phyloP scores from a whole-genome alignment of 2,888 invertebrate species.

The Brassicogethes aeneus region DNA sequence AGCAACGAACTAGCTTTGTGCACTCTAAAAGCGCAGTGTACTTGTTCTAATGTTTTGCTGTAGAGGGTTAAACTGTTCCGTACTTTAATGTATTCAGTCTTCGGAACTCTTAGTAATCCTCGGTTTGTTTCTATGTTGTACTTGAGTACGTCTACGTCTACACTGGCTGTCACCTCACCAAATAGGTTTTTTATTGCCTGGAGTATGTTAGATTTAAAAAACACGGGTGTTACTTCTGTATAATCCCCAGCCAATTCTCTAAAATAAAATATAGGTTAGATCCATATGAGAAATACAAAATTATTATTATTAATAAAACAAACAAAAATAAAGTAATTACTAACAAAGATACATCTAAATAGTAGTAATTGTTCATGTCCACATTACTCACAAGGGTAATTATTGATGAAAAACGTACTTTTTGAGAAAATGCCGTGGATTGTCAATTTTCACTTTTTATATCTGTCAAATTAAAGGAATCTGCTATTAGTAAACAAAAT shows the following conservation, averaged over 20 bases:
- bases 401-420: too few relatives aligned
- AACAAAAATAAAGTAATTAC: conserved; percentile 28
- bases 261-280: conserved; percentile 20
- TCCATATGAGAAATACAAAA: conserved; percentile 5
- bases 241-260: conserved; percentile 40
- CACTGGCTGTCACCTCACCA: conserved; percentile 48
- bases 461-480: too few relatives aligned
- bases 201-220: conserved; percentile 50
- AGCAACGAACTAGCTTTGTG: conserved; percentile 45
- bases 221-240: conserved; percentile 41
- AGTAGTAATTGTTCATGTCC: conserved; percentile 40
- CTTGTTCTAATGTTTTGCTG: conserved; percentile 39
- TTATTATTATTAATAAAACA: too few relatives aligned
- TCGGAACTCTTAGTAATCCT: conserved; percentile 48
- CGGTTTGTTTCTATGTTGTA: conserved; percentile 41
- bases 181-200: conserved; percentile 45
- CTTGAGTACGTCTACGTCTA: conserved; percentile 49
- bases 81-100: conserved; percentile 46
- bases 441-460: too few relatives aligned
- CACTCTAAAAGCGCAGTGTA: conserved; percentile 46
- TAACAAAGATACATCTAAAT: conserved; percentile 50
- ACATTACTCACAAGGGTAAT: neutral
- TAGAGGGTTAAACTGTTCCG: conserved; percentile 50
- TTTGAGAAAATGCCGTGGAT: too few relatives aligned
- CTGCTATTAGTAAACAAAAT: too few relatives aligned